Percentiles rank a stretch among this genome's conserved stretches.
These are phyloP conservation scores for Pipistrellus nathusii DNA, from an alignment of 2,797 vertebrate species.

Conservation along the genomic window DNA sequence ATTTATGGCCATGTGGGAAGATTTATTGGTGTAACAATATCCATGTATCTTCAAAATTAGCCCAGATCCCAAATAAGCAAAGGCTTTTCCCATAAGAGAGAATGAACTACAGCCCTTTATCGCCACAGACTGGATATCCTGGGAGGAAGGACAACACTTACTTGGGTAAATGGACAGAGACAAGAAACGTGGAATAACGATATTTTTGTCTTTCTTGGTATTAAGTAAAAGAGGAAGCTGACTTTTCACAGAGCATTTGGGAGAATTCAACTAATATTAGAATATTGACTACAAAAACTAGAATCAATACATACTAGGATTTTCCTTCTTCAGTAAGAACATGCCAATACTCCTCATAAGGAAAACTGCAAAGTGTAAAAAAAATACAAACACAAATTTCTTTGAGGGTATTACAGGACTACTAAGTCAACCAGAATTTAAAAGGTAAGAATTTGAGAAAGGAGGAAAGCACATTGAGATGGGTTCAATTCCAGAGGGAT, in stretches of 20 bases:
- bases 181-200: neutral
- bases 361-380: neutral
- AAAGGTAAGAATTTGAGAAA: neutral
- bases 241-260: conserved; percentile 12
- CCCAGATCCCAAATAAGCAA: neutral
- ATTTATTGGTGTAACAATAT: neutral
- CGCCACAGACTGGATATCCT: neutral
- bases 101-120: neutral
- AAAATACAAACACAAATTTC: neutral
- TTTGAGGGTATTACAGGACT: neutral
- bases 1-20: neutral
- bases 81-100: neutral
- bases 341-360: neutral
- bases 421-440: neutral
- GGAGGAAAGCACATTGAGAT: neutral
- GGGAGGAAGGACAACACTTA: neutral
- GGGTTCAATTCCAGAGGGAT: neutral
- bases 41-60: conserved; percentile 1
- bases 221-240: neutral
- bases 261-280: neutral
- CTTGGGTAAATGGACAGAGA: neutral
- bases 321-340: conserved; percentile 5
- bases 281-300: neutral
- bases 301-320: neutral
- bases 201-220: neutral